These are phyloP conservation scores for Ictidomys tridecemlineatus DNA, from an alignment of 2,113 vertebrate species.

Conservation along the genomic window DNA sequence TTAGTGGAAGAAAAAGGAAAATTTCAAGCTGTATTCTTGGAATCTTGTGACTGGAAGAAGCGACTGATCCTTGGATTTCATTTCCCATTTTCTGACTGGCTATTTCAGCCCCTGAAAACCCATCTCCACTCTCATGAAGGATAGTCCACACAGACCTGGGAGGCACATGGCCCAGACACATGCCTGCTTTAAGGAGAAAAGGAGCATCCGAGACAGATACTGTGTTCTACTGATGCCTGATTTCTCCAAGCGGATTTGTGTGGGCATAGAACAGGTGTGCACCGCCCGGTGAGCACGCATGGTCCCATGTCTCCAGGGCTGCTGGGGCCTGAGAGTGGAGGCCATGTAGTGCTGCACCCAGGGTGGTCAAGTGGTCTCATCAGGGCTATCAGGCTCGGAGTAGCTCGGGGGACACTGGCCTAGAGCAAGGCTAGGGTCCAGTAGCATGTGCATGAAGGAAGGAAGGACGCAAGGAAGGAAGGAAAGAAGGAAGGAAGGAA, in stretches of 20 bases:
- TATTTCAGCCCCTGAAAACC: not conserved
- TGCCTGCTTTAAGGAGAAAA: not conserved
- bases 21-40: not conserved
- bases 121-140: not conserved
- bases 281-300: not conserved
- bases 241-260: not conserved
- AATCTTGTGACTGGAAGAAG: not conserved
- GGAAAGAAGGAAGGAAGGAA: too few relatives aligned
- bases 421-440: too few relatives aligned
- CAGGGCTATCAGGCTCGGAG: not conserved
- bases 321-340: not conserved
- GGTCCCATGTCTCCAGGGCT: too few relatives aligned
- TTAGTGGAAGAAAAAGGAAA: not conserved
- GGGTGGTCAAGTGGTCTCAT: too few relatives aligned
- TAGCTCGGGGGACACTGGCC: too few relatives aligned
- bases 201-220: not conserved
- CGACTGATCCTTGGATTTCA: not conserved
- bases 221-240: not conserved
- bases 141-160: accelerated
- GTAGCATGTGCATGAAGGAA: too few relatives aligned
- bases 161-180: accelerated
- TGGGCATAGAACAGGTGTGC: not conserved
- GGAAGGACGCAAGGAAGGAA: too few relatives aligned
- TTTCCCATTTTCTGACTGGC: not conserved
- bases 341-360: not conserved